Evolutionary conservation across 2,888 invertebrate species (phyloP).

Genomic region (Osedax frankpressi): DNA sequence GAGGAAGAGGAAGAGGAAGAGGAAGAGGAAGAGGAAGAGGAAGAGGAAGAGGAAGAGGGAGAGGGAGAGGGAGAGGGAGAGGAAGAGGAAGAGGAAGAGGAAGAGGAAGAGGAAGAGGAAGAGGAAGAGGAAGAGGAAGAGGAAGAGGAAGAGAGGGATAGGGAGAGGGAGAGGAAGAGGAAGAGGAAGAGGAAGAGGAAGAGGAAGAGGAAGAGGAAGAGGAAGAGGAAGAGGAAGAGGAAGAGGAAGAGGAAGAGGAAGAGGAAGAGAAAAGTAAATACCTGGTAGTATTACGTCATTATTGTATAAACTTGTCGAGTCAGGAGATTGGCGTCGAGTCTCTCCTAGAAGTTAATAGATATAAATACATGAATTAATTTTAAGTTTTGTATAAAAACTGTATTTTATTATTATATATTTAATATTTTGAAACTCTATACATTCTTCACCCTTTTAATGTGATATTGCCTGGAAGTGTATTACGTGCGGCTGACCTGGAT

Average conservation of each 20-base stretch:
- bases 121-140: slow-evolving; percentile 15
- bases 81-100: slow-evolving; percentile 21
- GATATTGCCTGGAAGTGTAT: too few species aligned
- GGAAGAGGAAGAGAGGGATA: slow-evolving; percentile 10
- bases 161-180: slow-evolving; percentile 1
- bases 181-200: background rate
- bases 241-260: slow-evolving; percentile 15
- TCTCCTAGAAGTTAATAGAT: too few species aligned
- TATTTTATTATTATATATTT: too few species aligned
- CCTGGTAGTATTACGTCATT: too few species aligned
- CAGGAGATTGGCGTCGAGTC: too few species aligned
- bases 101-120: slow-evolving; percentile 7
- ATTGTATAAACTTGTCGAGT: too few species aligned
- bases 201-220: too few species aligned
- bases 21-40: slow-evolving; percentile 16
- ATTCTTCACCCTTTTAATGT: too few species aligned
- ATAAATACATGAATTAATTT: too few species aligned
- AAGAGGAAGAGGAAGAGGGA: slow-evolving; percentile 20
- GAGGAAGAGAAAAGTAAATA: slow-evolving; percentile 13
- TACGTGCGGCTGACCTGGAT: too few species aligned
- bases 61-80: slow-evolving; percentile 21
- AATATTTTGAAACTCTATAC: too few species aligned
- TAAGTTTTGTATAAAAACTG: too few species aligned
- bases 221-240: slow-evolving; percentile 11
- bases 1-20: slow-evolving; percentile 15